Conservation (phyloP, 1,140 invertebrate genomes). For the Anoplolepis gracilipes region DNA sequence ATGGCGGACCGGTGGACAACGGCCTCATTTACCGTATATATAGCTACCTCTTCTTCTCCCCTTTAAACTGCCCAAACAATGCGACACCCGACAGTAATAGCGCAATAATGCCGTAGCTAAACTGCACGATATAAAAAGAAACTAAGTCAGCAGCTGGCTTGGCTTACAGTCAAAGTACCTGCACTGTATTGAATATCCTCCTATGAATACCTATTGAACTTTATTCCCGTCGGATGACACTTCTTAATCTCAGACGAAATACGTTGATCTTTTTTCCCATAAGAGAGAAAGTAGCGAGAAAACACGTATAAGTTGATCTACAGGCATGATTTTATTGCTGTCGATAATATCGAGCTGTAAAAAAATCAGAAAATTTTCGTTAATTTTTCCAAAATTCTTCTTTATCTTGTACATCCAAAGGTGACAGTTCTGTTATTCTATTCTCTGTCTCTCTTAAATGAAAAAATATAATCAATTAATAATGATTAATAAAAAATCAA, state of each 20-base stretch:
- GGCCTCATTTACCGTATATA: slow-evolving; percentile 8
- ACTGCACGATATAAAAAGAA: slow-evolving; percentile 71
- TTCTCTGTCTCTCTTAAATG: background rate
- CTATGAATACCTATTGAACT: slow-evolving; percentile 48
- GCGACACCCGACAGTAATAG: slow-evolving; percentile 64
- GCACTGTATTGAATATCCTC: slow-evolving; percentile 24
- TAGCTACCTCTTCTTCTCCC: slow-evolving; percentile 23
- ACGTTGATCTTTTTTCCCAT: background rate
- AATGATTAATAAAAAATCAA: background rate
- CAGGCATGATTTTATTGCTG: background rate
- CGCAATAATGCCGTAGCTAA: slow-evolving; percentile 68
- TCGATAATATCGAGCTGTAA: background rate
- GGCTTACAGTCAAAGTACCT: slow-evolving; percentile 69
- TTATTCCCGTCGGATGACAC: slow-evolving; percentile 44
- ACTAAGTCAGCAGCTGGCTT: slow-evolving; percentile 63
- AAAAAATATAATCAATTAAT: background rate
- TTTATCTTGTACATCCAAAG: background rate
- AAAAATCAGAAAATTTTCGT: background rate
- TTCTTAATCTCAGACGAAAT: slow-evolving; percentile 23
- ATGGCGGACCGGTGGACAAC: slow-evolving; percentile 23
- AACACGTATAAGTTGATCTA: background rate
- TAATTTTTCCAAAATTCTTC: background rate
- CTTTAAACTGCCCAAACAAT: slow-evolving; percentile 40
- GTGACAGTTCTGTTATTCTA: background rate
- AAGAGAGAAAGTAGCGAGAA: background rate